phyloP scores from a whole-genome alignment of 1,140 invertebrate genomes.

The Ganaspis sp. region DNA sequence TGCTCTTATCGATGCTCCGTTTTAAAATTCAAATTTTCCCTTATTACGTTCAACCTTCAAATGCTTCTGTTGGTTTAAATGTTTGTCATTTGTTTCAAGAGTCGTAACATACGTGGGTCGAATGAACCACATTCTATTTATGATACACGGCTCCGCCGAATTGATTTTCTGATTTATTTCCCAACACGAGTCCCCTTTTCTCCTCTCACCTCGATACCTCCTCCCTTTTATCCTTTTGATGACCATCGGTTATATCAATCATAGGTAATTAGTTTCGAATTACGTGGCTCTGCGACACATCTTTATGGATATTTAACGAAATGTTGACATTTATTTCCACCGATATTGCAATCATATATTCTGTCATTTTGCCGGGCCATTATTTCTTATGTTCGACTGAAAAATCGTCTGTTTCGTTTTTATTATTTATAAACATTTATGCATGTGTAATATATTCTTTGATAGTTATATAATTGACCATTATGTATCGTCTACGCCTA shows the following conservation, averaged over 20 bases:
- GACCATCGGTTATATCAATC: constrained; percentile 16
- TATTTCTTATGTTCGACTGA: no score
- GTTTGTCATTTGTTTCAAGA: constrained; percentile 62
- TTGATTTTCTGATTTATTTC: constrained; percentile 68
- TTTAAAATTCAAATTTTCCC: constrained; percentile 73
- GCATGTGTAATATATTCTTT: no score
- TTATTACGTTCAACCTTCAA: constrained; percentile 60
- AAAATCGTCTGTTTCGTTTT: no score
- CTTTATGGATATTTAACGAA: neutral
- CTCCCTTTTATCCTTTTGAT: constrained; percentile 30
- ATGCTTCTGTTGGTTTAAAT: constrained; percentile 63
- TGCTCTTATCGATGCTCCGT: constrained; percentile 62
- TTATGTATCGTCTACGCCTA: no score
- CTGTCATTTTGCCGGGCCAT: neutral
- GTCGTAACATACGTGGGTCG: constrained; percentile 38
- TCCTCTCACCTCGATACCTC: constrained; percentile 7
- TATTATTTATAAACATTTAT: no score
- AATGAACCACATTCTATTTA: constrained; percentile 67
- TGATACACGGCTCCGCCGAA: constrained; percentile 49
- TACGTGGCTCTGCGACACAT: neutral
- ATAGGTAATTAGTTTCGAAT: neutral
- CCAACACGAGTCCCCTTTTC: constrained; percentile 33
- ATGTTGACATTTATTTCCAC: neutral
- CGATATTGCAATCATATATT: neutral
- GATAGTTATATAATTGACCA: no score